Conservation (phyloP, 2,888 invertebrate species). For the Tetrapedia diversipes region DNA sequence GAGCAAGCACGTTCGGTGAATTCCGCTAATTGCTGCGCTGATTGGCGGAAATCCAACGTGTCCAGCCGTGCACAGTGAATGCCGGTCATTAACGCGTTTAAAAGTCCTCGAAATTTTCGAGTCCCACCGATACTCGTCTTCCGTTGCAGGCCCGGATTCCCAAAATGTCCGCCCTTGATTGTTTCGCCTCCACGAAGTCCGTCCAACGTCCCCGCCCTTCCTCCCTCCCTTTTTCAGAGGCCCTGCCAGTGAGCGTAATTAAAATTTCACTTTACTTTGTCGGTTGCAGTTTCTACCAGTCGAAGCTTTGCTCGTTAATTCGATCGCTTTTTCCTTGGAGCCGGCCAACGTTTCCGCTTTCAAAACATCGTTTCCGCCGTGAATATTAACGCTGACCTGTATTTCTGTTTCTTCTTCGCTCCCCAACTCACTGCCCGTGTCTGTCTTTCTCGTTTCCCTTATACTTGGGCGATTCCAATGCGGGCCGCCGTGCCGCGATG, state of each 20-base stretch:
- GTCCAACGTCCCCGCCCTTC: too few species aligned
- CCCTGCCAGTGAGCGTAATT: conserved; percentile 5
- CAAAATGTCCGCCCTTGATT: conserved; percentile 21
- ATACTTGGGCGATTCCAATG: conserved; percentile 23
- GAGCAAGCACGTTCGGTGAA: conserved; percentile 74
- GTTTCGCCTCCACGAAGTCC: background rate
- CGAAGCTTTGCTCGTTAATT: conserved; percentile 33
- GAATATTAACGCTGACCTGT: conserved; percentile 28
- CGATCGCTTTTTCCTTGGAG: conserved; percentile 14
- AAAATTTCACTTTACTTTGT: conserved; percentile 17
- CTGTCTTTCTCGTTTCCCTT: background rate
- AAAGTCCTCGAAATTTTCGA: conserved; percentile 70
- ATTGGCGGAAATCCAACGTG: conserved; percentile 77
- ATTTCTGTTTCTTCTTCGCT: background rate
- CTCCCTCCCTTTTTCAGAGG: too few species aligned
- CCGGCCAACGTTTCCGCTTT: conserved; percentile 22
- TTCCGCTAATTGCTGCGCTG: conserved; percentile 78
- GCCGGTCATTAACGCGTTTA: conserved; percentile 75
- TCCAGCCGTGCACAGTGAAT: conserved; percentile 70
- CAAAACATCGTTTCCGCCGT: conserved; percentile 26
- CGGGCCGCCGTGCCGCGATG: conserved; percentile 26
- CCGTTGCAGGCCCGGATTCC: conserved; percentile 19
- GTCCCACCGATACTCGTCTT: conserved; percentile 42
- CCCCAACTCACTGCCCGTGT: background rate
- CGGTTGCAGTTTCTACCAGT: background rate